phyloP scores from a whole-genome alignment of 2,888 invertebrate genomes.

The Acrocyrtus sp. region DNA sequence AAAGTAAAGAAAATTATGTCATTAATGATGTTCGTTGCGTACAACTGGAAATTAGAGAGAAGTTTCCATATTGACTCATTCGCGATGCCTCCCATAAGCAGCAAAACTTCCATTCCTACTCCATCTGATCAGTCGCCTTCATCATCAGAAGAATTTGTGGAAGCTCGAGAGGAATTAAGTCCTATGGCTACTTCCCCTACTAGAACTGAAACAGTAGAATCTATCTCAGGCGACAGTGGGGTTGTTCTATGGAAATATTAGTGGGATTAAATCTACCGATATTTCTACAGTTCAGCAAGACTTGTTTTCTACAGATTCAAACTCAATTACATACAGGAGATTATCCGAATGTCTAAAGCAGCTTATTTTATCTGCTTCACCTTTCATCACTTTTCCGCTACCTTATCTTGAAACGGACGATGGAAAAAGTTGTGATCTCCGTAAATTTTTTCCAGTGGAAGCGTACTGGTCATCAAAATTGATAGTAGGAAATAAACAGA shows the following conservation, averaged over 20 bases:
- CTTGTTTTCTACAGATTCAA: too few species aligned
- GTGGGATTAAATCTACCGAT: neutral
- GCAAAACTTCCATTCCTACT: constrained; percentile 15
- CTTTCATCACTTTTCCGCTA: constrained; percentile 83
- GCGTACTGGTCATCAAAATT: constrained; percentile 74
- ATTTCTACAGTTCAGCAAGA: neutral
- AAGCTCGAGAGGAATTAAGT: constrained; percentile 49
- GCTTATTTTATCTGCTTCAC: constrained; percentile 83
- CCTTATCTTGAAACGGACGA: constrained; percentile 89
- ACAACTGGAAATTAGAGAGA: constrained; percentile 92
- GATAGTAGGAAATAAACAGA: too few species aligned
- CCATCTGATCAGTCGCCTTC: constrained; percentile 43
- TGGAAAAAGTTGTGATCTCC: constrained; percentile 79
- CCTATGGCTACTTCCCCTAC: constrained; percentile 20
- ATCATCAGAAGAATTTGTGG: constrained; percentile 57
- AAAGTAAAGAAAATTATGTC: constrained; percentile 85
- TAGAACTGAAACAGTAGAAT: constrained; percentile 22
- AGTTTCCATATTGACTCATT: constrained; percentile 91
- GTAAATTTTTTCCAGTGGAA: constrained; percentile 78
- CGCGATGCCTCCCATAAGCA: constrained; percentile 73
- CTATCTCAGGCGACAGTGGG: constrained; percentile 29
- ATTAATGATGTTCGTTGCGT: constrained; percentile 83
- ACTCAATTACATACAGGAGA: too few species aligned
- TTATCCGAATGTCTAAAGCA: constrained; percentile 71
- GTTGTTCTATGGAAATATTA: too few species aligned